phyloP scores from a whole-genome alignment of 2,888 invertebrate species.

The Erebia epiphron region DNA sequence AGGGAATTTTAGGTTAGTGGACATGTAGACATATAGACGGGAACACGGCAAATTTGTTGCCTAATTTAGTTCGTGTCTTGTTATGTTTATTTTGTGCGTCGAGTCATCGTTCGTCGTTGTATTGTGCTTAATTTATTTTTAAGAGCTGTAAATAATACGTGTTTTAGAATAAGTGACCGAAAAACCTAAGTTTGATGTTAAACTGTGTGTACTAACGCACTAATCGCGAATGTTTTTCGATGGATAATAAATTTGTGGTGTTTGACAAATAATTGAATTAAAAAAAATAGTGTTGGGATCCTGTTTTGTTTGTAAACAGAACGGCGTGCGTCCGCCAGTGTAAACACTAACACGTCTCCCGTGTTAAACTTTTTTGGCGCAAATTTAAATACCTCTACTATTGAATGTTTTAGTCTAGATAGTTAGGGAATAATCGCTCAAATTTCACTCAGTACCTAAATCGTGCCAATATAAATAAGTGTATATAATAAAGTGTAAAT shows the following conservation, averaged over 20 bases:
- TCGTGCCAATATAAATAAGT: constrained; percentile 46
- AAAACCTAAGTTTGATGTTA: constrained; percentile 12
- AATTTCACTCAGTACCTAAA: constrained; percentile 43
- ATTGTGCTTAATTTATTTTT: constrained; percentile 52
- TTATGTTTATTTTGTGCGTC: constrained; percentile 82
- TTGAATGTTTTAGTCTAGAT: constrained; percentile 1
- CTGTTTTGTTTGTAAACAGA: constrained; percentile 75
- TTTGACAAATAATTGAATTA: constrained; percentile 34
- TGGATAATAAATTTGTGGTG: constrained; percentile 28
- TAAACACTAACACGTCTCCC: constrained; percentile 43
- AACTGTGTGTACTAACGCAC: neutral
- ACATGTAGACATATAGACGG: constrained; percentile 84
- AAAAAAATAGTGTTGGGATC: constrained; percentile 52
- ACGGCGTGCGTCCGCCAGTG: constrained; percentile 63
- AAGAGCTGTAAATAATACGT: constrained; percentile 44
- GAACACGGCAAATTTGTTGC: constrained; percentile 83
- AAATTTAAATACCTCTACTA: constrained; percentile 1
- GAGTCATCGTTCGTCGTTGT: constrained; percentile 79
- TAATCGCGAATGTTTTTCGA: constrained; percentile 1
- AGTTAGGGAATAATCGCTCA: constrained; percentile 42
- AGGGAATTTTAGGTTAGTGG: constrained; percentile 83
- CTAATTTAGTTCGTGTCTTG: constrained; percentile 82
- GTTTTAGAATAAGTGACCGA: constrained; percentile 33
- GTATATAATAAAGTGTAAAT: constrained; percentile 33
- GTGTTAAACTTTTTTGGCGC: constrained; percentile 37